These are phyloP conservation scores for Alcis repandata DNA, from an alignment of 2,888 invertebrate species.

Conservation along the genomic window DNA sequence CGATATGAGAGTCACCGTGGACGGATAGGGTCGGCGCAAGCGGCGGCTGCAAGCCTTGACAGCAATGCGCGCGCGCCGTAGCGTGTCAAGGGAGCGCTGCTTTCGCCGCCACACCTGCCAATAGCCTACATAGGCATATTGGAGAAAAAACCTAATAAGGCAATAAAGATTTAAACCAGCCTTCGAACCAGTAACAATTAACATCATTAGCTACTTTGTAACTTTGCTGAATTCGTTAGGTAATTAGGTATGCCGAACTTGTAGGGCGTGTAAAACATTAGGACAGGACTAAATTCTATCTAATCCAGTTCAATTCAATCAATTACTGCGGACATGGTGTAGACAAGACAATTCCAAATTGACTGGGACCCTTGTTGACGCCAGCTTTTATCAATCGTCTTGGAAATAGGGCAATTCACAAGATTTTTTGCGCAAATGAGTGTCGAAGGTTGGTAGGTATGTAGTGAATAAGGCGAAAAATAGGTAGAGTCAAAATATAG, in stretches of 20 bases:
- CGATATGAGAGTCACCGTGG: slow-evolving; percentile 2
- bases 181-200: slow-evolving; percentile 24
- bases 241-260: not conserved
- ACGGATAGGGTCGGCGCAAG: slow-evolving; percentile 59
- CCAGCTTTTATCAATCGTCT: not conserved
- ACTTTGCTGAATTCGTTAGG: not conserved
- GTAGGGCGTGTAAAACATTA: not conserved
- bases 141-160: slow-evolving; percentile 60
- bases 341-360: not conserved
- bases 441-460: not conserved
- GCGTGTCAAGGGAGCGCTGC: slow-evolving; percentile 86
- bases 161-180: slow-evolving; percentile 41
- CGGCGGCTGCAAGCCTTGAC: slow-evolving; percentile 77
- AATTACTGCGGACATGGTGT: not conserved
- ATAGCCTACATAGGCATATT: slow-evolving; percentile 61
- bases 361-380: not conserved
- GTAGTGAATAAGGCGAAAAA: not conserved
- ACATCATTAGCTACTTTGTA: slow-evolving; percentile 20
- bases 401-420: not conserved
- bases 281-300: not conserved
- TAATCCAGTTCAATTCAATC: too few relatives aligned
- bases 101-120: slow-evolving; percentile 81
- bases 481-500: slow-evolving; percentile 28
- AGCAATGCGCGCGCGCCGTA: slow-evolving; percentile 85
- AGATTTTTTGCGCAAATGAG: not conserved